Conservation (phyloP, 2,888 invertebrate species). For the Coleophora flavipennella region DNA sequence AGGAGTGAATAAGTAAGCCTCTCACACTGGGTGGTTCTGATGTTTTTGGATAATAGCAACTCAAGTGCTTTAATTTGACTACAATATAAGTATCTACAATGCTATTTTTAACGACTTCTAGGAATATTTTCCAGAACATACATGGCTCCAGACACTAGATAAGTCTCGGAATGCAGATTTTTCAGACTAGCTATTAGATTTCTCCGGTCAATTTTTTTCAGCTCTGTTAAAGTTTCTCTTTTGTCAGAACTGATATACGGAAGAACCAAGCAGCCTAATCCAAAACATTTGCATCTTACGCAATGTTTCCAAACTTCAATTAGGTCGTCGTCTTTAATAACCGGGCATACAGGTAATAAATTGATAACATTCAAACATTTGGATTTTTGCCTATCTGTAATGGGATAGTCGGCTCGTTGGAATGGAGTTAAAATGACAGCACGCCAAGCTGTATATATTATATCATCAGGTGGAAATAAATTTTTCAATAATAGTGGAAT, state of each 20-base stretch:
- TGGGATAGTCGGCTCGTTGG: constrained; percentile 60
- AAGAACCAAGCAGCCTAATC: constrained; percentile 56
- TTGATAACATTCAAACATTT: constrained; percentile 59
- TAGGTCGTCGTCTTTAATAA: constrained; percentile 58
- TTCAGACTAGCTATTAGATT: constrained; percentile 58
- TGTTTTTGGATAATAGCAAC: too few relatives aligned
- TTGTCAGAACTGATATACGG: constrained; percentile 56
- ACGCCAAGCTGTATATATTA: constrained; percentile 54
- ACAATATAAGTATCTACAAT: too few relatives aligned
- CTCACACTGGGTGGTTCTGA: too few relatives aligned
- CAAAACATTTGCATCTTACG: constrained; percentile 53
- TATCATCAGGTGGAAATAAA: constrained; percentile 39
- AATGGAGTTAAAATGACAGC: constrained; percentile 57
- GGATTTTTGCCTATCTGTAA: constrained; percentile 55
- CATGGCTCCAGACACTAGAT: constrained; percentile 61
- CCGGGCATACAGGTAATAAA: constrained; percentile 56
- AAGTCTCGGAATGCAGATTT: constrained; percentile 58
- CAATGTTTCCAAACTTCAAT: constrained; percentile 63
- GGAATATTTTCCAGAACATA: constrained; percentile 51
- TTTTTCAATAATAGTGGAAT: constrained; percentile 51
- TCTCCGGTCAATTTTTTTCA: constrained; percentile 57
- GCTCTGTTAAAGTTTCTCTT: constrained; percentile 44
- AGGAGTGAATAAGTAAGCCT: too few relatives aligned
- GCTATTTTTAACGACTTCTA: too few relatives aligned
- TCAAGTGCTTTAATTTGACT: too few relatives aligned